These are phyloP conservation scores for Amblyornis subalaris DNA, from an alignment of 2,113 vertebrate species.

Conservation along the genomic window DNA sequence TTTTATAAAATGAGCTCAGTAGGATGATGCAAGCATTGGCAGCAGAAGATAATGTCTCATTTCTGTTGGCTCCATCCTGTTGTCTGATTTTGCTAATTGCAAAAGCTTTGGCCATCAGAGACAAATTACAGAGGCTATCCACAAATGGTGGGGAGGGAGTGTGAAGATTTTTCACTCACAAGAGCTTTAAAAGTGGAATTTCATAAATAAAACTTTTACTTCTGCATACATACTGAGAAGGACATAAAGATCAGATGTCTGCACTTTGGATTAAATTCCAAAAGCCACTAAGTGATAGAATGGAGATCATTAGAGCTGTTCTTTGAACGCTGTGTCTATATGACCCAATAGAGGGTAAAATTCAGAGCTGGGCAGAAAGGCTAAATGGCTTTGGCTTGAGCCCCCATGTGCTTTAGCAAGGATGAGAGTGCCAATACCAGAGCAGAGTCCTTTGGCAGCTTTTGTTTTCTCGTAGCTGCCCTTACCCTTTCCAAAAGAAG, in stretches of 20 bases:
- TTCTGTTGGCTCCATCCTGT: slow-evolving; percentile 33
- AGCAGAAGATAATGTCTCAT: slow-evolving; percentile 15
- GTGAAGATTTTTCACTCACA: background rate
- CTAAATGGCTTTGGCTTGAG: slow-evolving; percentile 17
- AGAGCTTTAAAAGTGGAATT: background rate
- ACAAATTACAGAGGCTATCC: background rate
- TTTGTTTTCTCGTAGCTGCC: background rate
- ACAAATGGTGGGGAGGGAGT: background rate
- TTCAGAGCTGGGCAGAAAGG: background rate
- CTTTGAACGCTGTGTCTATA: background rate
- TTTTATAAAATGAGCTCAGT: slow-evolving; percentile 41
- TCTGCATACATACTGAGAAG: background rate
- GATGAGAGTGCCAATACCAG: background rate
- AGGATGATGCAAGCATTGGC: slow-evolving; percentile 43
- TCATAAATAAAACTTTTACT: background rate
- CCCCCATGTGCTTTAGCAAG: background rate
- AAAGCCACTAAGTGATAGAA: background rate
- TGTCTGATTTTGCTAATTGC: slow-evolving; percentile 36
- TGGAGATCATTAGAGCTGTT: background rate
- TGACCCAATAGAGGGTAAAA: background rate
- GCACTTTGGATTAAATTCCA: background rate
- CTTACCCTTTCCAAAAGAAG: background rate
- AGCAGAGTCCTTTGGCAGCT: background rate
- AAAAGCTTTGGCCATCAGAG: background rate
- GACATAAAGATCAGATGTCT: background rate